Conservation (phyloP, 2,888 invertebrate genomes). For the Miltochrista miniata region DNA sequence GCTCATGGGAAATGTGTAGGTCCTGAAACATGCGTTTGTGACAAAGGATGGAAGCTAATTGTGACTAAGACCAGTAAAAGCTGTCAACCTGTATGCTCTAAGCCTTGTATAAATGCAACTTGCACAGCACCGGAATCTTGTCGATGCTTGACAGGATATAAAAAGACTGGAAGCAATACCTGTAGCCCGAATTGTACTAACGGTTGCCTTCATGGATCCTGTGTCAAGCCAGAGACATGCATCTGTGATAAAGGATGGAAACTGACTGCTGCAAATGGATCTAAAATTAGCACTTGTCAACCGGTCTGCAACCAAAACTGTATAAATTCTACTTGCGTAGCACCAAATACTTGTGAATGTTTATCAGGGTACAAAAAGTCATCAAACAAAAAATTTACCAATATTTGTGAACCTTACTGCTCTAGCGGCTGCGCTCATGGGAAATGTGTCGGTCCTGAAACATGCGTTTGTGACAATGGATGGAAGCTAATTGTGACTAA, state of each 20-base stretch:
- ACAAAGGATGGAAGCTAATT: background rate
- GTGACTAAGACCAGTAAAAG: background rate
- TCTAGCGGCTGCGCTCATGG: constrained; percentile 15
- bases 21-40: background rate
- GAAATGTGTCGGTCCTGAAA: constrained; percentile 2
- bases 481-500: background rate
- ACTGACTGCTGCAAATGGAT: too few species aligned
- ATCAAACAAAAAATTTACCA: background rate
- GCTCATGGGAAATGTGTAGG: background rate
- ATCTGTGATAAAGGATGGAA: constrained; percentile 24
- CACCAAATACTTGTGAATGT: constrained; percentile 43
- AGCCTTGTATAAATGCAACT: background rate
- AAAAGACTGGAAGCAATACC: background rate
- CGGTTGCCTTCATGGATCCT: constrained; percentile 19
- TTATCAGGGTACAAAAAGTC: constrained; percentile 29
- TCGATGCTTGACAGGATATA: background rate
- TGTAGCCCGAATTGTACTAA: constrained; percentile 17
- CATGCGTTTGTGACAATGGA: background rate
- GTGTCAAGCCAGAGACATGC: constrained; percentile 2
- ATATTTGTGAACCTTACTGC: constrained; percentile 2
- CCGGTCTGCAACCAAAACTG: constrained; percentile 33
- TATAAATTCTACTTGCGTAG: constrained; percentile 42
- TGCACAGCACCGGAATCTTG: background rate
- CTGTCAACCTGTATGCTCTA: background rate
- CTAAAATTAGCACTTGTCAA: constrained; percentile 33